Evolutionary conservation across 2,888 invertebrate species (phyloP), one percentile per base, ranked within the genome.

Genomic region (Steinernema carpocapsae): DNA sequence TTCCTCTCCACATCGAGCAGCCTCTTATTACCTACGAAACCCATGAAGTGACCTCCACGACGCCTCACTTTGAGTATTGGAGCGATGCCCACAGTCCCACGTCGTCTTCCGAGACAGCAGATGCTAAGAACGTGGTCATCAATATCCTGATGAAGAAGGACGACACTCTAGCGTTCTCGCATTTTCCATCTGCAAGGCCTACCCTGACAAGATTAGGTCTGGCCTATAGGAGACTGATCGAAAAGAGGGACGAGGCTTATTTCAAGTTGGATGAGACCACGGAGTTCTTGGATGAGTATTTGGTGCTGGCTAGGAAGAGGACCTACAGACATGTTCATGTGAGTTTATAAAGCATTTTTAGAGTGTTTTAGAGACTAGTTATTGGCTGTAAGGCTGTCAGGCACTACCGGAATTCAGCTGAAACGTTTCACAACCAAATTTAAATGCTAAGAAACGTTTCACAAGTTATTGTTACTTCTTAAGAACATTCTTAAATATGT

Each of bases 71-170:
- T 14, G 42, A 71, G 51, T 52, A 74, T 48, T 51, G 74, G 71
- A 10, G 52, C 71, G 37, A 74, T 46, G 29, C 26, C 32, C 32
- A 71, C 52, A 37, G 74, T 74, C 29, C 48, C 52, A 45, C 46
- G 43, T 45, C 71, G 19, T 46, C 46, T 42, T 1, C 46, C 22
- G 71, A 71, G 24, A 24, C 1, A 1, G 71, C 71, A 7, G 71
- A 43, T 24, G 71, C 46, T 7, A 45, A 46, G 43, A 45, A 43
- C 43, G 71, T 46, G 14, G 71, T 46, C 22, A 43, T 43, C 71
- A 45, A 71, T 22, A 71, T 71, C 24, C 43, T 71, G 24, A 46
- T 71, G 29, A 32, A 71, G 71, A 52, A 73, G 29, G 77, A 77
- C 46, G 73, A 46, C 46, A 70, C 43, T 26, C 52, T 77, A 24